Percentiles rank a stretch among this genome's conserved stretches.
Conservation (phyloP, 2,888 invertebrate species). For the Cerastis rubricosa region DNA sequence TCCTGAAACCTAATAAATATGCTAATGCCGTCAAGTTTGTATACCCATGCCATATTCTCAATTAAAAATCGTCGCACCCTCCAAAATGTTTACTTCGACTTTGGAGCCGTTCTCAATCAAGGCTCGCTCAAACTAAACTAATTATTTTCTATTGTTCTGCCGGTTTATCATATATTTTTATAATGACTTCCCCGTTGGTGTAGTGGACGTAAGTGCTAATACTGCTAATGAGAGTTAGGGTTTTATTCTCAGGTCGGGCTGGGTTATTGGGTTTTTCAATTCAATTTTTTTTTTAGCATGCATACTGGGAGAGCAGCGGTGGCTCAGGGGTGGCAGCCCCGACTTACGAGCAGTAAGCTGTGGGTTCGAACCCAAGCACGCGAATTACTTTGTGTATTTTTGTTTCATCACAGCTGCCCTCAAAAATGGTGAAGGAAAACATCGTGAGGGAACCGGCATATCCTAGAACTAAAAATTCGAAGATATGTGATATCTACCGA, state of each 20-base stretch:
- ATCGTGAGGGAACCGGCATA: no score
- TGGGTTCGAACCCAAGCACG: no score
- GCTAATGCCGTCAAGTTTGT: slow-evolving; percentile 53
- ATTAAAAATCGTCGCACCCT: slow-evolving; percentile 56
- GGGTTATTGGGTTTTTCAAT: not conserved
- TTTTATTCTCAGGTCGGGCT: not conserved
- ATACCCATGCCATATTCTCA: slow-evolving; percentile 38
- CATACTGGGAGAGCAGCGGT: no score
- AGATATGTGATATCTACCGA: no score
- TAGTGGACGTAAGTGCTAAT: not conserved
- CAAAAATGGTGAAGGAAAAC: no score
- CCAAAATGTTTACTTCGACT: slow-evolving; percentile 44
- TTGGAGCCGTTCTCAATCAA: slow-evolving; percentile 33
- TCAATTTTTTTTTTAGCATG: not conserved
- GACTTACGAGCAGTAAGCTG: no score
- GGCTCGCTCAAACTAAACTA: slow-evolving; percentile 6
- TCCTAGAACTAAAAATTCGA: no score
- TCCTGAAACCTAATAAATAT: slow-evolving; percentile 55
- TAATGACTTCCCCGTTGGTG: no score
- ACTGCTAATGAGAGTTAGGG: not conserved
- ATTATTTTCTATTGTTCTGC: slow-evolving; percentile 1
- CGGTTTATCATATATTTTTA: not conserved
- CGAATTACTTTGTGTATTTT: no score
- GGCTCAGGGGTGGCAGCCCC: no score
- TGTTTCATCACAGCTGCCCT: no score